These are phyloP conservation scores for Halocaridina rubra DNA, from an alignment of 2,888 invertebrate genomes.

Conservation along the genomic window DNA sequence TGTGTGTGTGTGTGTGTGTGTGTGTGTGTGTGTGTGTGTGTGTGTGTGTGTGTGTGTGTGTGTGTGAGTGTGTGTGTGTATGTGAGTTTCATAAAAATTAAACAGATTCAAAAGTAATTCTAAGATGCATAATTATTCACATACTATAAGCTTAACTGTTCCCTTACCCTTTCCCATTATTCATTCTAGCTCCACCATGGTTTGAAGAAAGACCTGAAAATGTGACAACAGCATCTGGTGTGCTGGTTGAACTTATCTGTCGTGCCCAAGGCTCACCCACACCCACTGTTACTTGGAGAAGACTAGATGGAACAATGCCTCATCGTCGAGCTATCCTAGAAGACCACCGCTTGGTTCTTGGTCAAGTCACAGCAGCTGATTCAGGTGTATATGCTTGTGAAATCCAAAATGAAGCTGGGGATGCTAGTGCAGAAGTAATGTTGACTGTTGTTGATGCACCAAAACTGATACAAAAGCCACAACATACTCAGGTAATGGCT, in stretches of 20 bases:
- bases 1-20: background rate
- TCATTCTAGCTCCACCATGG: constrained; percentile 82
- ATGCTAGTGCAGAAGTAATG: constrained; percentile 84
- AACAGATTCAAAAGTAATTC: too few species aligned
- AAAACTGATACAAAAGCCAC: constrained; percentile 86
- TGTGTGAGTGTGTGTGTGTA: background rate
- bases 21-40: background rate
- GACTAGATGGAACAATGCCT: constrained; percentile 82
- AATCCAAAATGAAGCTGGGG: constrained; percentile 90
- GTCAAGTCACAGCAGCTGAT: constrained; percentile 83
- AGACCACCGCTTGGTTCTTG: constrained; percentile 83
- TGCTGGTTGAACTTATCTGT: constrained; percentile 83
- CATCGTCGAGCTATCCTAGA: constrained; percentile 77
- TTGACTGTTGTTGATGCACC: constrained; percentile 80
- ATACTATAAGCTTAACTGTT: background rate
- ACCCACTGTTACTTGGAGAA: constrained; percentile 60
- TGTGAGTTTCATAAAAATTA: background rate
- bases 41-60: background rate
- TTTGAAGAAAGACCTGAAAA: constrained; percentile 90
- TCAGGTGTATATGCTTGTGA: constrained; percentile 90
- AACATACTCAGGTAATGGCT: constrained; percentile 85
- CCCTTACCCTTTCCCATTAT: background rate
- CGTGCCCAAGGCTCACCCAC: constrained; percentile 44
- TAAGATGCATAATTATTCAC: too few species aligned
- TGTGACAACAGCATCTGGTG: constrained; percentile 84